Evolutionary conservation across 2,113 vertebrate genomes (phyloP).

Genomic region (Dicrurus megarhynchus): DNA sequence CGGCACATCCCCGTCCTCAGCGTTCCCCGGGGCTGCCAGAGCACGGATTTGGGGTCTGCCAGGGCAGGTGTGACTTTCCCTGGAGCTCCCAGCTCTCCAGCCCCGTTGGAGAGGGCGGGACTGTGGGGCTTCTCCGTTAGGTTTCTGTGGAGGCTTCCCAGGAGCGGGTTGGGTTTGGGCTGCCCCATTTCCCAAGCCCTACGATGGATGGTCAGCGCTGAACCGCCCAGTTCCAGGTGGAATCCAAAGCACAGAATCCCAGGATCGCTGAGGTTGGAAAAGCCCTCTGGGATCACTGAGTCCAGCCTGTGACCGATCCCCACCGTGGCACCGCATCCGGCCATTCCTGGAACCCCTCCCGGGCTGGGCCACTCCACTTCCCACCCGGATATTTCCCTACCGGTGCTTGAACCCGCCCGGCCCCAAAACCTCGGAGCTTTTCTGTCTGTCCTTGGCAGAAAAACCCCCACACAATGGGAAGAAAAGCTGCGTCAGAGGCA

Average conservation of each 20-base stretch:
- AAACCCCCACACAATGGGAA: not conserved
- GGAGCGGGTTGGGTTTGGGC: not conserved
- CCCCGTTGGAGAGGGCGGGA: fast-evolving
- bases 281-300: not conserved
- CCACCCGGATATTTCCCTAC: not conserved
- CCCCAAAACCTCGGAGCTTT: fast-evolving
- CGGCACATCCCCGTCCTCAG: fast-evolving
- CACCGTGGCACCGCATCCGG: not conserved
- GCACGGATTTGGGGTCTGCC: fast-evolving
- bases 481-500: conserved; percentile 30
- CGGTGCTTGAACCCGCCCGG: not conserved
- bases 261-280: fast-evolving
- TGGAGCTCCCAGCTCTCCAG: not conserved
- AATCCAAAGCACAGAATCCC: not conserved
- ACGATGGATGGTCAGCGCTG: fast-evolving
- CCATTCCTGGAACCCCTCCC: not conserved
- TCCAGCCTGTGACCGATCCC: not conserved
- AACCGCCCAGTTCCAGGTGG: not conserved
- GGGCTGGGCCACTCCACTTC: fast-evolving
- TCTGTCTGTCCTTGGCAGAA: not conserved
- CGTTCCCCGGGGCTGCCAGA: not conserved
- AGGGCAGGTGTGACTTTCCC: not conserved
- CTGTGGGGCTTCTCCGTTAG: fast-evolving
- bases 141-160: fast-evolving
- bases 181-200: not conserved